Conservation (phyloP, 2,888 invertebrate genomes). For the Perdita meconis region DNA sequence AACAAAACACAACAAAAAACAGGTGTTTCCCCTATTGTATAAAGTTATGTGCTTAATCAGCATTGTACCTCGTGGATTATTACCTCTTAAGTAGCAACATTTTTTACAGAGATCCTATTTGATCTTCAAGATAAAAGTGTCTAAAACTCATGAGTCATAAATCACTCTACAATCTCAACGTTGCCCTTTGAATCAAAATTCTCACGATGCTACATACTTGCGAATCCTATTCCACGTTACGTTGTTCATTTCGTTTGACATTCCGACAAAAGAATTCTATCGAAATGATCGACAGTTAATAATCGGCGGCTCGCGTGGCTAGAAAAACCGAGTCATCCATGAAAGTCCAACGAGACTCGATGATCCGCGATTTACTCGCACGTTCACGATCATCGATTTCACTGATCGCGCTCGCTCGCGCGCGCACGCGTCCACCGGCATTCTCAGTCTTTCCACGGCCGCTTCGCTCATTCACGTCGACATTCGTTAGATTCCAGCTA, state of each 20-base stretch:
- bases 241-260: too few species aligned
- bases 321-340: conserved; percentile 10
- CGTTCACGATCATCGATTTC: conserved; percentile 36
- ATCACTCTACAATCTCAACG: too few species aligned
- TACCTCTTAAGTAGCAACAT: too few species aligned
- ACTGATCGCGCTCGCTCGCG: background rate
- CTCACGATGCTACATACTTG: background rate
- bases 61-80: too few species aligned
- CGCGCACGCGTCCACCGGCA: conserved; percentile 4
- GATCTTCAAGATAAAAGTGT: too few species aligned
- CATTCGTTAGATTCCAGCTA: conserved; percentile 61
- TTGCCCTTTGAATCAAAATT: background rate
- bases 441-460: conserved; percentile 37
- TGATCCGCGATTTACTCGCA: conserved; percentile 2
- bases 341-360: conserved; percentile 6
- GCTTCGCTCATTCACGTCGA: conserved; percentile 37
- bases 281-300: too few species aligned
- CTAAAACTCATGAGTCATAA: too few species aligned
- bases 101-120: too few species aligned
- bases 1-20: too few species aligned
- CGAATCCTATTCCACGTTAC: background rate
- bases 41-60: background rate
- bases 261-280: too few species aligned
- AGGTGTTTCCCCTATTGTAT: conserved; percentile 3
- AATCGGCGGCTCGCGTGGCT: background rate